Conservation (phyloP, 2,113 vertebrate species). For the Reinhardtius hippoglossoides region DNA sequence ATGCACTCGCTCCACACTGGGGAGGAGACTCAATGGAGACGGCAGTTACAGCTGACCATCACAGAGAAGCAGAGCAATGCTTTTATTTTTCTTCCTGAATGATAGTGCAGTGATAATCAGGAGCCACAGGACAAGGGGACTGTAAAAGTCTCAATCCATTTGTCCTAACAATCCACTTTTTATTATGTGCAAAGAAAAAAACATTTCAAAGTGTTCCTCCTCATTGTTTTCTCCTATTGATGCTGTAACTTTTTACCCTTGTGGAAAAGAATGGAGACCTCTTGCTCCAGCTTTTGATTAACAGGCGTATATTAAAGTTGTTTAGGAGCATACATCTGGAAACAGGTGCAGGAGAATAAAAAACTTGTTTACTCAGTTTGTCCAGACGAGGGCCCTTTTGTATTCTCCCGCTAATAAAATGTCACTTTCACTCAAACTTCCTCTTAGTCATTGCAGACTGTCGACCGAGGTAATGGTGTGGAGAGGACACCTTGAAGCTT, state of each 20-base stretch:
- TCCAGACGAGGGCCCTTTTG: conserved; percentile 50
- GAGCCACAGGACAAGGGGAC: conserved; percentile 4
- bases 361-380: conserved; percentile 48
- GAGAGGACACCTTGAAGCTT: conserved; percentile 73
- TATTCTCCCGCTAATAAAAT: conserved; percentile 57
- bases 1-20: conserved; percentile 62
- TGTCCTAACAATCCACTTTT: conserved; percentile 6
- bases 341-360: conserved; percentile 15
- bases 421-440: conserved; percentile 61
- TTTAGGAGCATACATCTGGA: conserved; percentile 16
- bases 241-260: not conserved
- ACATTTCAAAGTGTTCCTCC: conserved; percentile 13
- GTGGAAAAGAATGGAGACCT: not conserved
- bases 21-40: conserved; percentile 55
- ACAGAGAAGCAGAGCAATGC: conserved; percentile 45
- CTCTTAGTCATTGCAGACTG: conserved; percentile 53
- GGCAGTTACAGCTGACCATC: conserved; percentile 40
- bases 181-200: not conserved
- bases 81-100: conserved; percentile 23
- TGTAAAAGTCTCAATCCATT: not conserved
- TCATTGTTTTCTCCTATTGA: not conserved
- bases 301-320: conserved; percentile 20
- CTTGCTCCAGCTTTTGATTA: conserved; percentile 29
- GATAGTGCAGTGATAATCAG: conserved; percentile 7
- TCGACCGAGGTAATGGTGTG: conserved; percentile 65